Base-by-base conservation (phyloP, 2,113 vertebrate genomes). In the Dromiciops gliroides region DNA sequence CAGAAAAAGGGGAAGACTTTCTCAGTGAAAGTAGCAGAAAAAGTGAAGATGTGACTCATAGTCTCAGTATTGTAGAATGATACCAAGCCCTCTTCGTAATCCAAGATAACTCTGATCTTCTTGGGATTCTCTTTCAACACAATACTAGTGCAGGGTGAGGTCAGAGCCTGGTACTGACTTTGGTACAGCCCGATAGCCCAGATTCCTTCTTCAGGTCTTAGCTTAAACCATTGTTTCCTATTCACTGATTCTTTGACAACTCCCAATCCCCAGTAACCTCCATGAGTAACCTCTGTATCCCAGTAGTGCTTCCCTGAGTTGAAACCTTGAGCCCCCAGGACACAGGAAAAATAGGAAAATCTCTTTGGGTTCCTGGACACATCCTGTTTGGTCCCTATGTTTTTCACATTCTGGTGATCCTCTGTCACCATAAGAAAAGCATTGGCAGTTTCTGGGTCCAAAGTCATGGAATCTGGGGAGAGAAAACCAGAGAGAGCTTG, bases 241-340 rank as follows among this genome's bases (percentile, higher is more conserved):
- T 97, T 95, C 3, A 98, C 97, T 0, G 97, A 93, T 92, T 99
- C 99, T 2, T 97, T 97, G 7, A 98, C 98, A 90, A 99, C 95
- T 0, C 98, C 98, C 90, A 99, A 75, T 83, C 98, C 98, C 98
- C 98, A 98, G 89, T 98, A 98, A 48, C 96, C 90, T 60, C 98
- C 98, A 83, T 96, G 96, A 56, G 96, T 97, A 88, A 98, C 98
- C 1, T 98, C 97, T 12, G 98, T 97, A 25, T 98, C 98, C 98
- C 98, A 98, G 95, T 98, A 98, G 96, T 98, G 98, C 51, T 96
- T 97, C 47, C 98, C 98, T 0, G 98, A 97, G 10, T 97, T 97
- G 96, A 99, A 99, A 89, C 98, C 98, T 97, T 98, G 98, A 0
- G 95, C 26, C 0, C 96, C 98, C 52, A 98, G 97, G 16, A 98